Evolutionary conservation across 2,888 invertebrate species (phyloP), one percentile per base, ranked within the genome.

Genomic region (Trichacis sp.): DNA sequence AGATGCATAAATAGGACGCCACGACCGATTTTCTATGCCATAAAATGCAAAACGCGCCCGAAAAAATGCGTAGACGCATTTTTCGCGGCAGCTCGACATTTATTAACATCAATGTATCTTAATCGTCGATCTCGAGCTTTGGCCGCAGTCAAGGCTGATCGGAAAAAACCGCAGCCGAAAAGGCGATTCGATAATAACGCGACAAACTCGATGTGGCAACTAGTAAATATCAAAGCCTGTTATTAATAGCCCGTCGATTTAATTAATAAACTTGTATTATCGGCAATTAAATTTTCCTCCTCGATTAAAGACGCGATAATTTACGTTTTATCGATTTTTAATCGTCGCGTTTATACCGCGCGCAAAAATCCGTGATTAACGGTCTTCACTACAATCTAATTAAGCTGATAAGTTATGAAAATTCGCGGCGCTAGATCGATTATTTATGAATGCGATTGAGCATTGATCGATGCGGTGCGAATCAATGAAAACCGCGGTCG

Each of bases 401-500:
- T 40, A 15, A 15, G 1, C 14, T 40, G 15, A 40, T 40, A 15
- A 40, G n/a, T 40, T 40, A 40, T 40, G 4, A 40, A 15, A 33
- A 33, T 33, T 33, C 33, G 33, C 33, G 11, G 33, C n/a, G 33
- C 11, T 33, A 2, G n/a, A 33, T 33, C 33, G 2, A n/a, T 33
- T 14, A 17, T 40, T 40, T 40, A 40, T 40, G 40, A 40, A 40
- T 24, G 8, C 24, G 24, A 5, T n/a, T 33, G 6, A n/a, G 33
- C 24, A 33, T 19, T 19, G 19, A 18, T 19, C 18, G 43, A 19
- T 19, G 19, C 43, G 11, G 18, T 18, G 20, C 43, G n/a, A 19
- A 43, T 43, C 43, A 19, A 17, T 43, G 43, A 19, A 43, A 19
- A 43, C 8, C 43, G 43, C 43, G 43, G 19, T 43, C n/a, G 19